These are phyloP conservation scores for Volucella bombylans DNA, from an alignment of 2,888 invertebrate species.

Conservation along the genomic window DNA sequence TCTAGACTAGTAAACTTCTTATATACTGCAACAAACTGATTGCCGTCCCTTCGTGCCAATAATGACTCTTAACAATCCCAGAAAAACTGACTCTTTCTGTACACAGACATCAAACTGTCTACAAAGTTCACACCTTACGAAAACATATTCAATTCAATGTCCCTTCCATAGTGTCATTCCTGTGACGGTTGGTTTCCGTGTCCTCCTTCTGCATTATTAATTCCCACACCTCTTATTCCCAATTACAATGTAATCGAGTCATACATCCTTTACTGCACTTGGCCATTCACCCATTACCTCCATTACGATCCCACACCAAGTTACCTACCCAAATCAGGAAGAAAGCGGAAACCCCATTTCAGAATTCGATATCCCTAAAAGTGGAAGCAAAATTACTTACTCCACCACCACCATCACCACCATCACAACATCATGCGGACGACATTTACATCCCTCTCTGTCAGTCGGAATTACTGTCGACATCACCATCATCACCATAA, in stretches of 20 bases:
- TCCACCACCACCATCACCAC: neutral
- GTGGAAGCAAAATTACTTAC: slow-evolving; percentile 27
- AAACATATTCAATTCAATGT: too few species aligned
- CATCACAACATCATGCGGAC: slow-evolving; percentile 5
- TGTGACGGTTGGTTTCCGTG: neutral
- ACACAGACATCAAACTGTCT: too few species aligned
- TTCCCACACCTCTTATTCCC: slow-evolving; percentile 14
- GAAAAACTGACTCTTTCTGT: too few species aligned
- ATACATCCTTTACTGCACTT: slow-evolving; percentile 29
- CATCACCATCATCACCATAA: slow-evolving; percentile 32
- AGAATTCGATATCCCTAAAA: slow-evolving; percentile 38
- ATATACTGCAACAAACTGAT: too few species aligned
- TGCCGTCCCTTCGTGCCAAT: too few species aligned
- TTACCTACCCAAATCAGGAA: too few species aligned
- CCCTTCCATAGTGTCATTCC: neutral
- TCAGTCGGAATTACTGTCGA: slow-evolving; percentile 31
- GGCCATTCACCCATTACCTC: slow-evolving; percentile 14
- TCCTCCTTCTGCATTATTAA: slow-evolving; percentile 15
- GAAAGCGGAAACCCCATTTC: neutral
- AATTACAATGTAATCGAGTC: slow-evolving; percentile 48
- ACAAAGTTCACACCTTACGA: too few species aligned
- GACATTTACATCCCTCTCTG: slow-evolving; percentile 40
- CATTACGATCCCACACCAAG: neutral
- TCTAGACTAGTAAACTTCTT: too few species aligned
- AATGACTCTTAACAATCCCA: too few species aligned